Percentiles rank a stretch among this genome's conserved stretches.
These are phyloP conservation scores for Chelonoidis abingdonii DNA, from an alignment of 2,113 vertebrate species.

Conservation along the genomic window DNA sequence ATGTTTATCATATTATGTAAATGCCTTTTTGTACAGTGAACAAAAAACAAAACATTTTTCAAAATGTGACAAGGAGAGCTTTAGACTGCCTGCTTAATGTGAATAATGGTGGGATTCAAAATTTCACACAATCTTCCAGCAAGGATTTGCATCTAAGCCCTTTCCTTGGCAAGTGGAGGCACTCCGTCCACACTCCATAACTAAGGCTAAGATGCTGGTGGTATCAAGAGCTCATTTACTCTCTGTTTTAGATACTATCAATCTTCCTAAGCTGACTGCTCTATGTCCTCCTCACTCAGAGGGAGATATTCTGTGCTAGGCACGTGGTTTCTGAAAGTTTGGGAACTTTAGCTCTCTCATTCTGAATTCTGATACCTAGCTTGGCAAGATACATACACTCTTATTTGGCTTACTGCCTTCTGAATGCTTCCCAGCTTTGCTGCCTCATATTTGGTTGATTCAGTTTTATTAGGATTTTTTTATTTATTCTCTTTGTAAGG, in stretches of 20 bases:
- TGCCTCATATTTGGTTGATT: background rate
- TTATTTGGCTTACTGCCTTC: background rate
- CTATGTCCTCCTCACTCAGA: background rate
- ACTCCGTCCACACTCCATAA: background rate
- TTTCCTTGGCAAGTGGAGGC: background rate
- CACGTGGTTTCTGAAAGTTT: background rate
- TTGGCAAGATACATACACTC: background rate
- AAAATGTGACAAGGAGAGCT: background rate
- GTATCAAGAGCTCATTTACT: background rate
- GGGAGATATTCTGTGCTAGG: rapidly evolving
- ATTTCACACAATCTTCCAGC: background rate
- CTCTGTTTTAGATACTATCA: background rate
- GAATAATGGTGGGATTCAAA: background rate
- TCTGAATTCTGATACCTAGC: background rate
- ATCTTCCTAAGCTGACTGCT: background rate
- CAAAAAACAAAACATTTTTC: background rate
- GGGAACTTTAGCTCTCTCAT: background rate
- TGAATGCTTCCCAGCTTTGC: background rate
- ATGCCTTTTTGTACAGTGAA: background rate
- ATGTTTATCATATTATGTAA: background rate
- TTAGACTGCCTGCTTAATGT: background rate
- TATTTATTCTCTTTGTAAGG: background rate
- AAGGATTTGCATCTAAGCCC: background rate
- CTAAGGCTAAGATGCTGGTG: background rate
- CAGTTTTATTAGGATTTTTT: background rate